Evolutionary conservation across 2,888 invertebrate species (phyloP), one percentile per base, ranked within the genome.

Genomic region (Sympetrum striolatum): DNA sequence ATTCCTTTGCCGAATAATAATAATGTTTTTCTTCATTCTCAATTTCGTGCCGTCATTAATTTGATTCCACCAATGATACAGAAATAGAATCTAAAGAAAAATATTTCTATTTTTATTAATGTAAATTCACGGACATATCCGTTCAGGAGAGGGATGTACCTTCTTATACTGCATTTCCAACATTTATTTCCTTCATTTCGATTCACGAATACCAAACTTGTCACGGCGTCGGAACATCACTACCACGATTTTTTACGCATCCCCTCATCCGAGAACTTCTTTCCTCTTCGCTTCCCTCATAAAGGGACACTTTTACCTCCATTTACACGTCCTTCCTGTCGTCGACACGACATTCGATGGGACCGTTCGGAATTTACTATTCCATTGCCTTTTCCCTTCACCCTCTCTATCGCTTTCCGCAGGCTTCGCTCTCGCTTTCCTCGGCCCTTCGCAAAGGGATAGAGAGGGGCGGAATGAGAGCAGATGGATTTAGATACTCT

Each of bases 401-500:
- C 31, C 73, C 73, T 6, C 6, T 18, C 73, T 12, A 60, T n/a
- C n/a, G n/a, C n/a, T n/a, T n/a, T n/a, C n/a, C n/a, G n/a, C n/a
- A n/a, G n/a, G n/a, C n/a, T n/a, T n/a, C 60, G 18, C 60, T 18
- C 60, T 60, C 64, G 64, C 64, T 8, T 64, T 25, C n/a, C n/a
- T 6, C 64, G 25, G 31, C 5, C 18, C 18, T 53, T 18, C 44
- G 44, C 44, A 8, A n/a, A n/a, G 44, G 44, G 2, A 39, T 6
- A 39, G 39, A 39, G 64, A 22, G 64, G 22, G n/a, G 64, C 8
- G n/a, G 64, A 22, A 22, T 64, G 64, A 6, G 64, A 64, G 31
- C 53, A 53, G 86, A 60, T 86, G 64, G 86, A 86, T 86, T 86
- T 86, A 86, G 86, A 86, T 86, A 86, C 86, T 60, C 60, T 39